Base-by-base conservation (phyloP, 2,888 invertebrate species). In the Liopterus haemorrhoidalis region DNA sequence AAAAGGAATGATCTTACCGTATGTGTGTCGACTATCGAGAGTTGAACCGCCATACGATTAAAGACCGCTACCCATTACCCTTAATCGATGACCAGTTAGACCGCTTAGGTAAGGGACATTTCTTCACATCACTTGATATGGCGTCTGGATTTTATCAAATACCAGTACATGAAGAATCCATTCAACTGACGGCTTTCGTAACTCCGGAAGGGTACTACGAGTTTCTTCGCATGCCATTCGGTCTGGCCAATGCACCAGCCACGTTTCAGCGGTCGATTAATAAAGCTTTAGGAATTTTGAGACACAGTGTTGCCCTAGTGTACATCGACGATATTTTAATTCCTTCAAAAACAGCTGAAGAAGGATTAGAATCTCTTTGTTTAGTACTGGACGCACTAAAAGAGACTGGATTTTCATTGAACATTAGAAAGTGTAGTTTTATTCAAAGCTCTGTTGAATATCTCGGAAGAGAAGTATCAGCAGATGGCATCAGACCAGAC, bases 161-260 rank as follows among this genome's bases (percentile, higher is more conserved):
- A 9, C 54, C 53, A 4, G 45, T 63, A 16, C 28, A 21, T 2
- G 39, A 52, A 15, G 49, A 51, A 4, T 55, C 54, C 18, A 53
- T 54, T 5, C 46, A 46, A 3, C 57, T 55, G 21, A 62, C 59
- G 0, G 61, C 54, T 1, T 57, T 60, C 19, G 54, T 56, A 2
- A 65, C 60, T 2, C 58, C 58, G 0, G 59, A 61, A 16, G 61
- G 62, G 2, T 51, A 62, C 6, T 65, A 51, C 38, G 61, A 66
- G 50, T 62, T 57, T 40, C 24, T 53, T 2, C 46, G 56, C 0
- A 58, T 65, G 59, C 59, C 62, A 2, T 67, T 65, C 45, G 64
- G 63, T 1, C 42, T 64, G 2, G 47, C 56, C 2, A 63, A 63
- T 36, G 60, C 62, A 0, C 60, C 61, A 2, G 54, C 56, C 9